Evolutionary conservation across 2,888 invertebrate genomes (phyloP), one percentile per base, ranked within the genome.

Genomic region (Philereme vetulata): DNA sequence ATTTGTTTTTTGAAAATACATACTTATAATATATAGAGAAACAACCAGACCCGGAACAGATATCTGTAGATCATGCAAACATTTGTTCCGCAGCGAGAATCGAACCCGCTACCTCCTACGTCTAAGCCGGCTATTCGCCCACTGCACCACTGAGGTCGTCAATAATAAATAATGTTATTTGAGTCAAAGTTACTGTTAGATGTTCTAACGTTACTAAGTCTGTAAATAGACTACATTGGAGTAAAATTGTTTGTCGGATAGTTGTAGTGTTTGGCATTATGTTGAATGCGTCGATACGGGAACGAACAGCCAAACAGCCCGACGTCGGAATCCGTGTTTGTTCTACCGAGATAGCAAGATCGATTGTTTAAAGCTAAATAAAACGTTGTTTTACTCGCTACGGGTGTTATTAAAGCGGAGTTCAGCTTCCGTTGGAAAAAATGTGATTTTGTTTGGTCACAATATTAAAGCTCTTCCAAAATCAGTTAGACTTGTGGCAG

Each of bases 221-320:
- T 46, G 44, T 48, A 51, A 52, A 61, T 64, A 64, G 47, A 54
- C 38, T 42, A 60, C 54, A 68, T 70, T 71, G 69, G 52, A 74
- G 61, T 66, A 70, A 70, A 74, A 70, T 65, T 68, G 68, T 71
- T 67, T 71, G 62, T 61, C 59, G 58, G 56, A 62, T 66, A 68
- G 68, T 67, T 68, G 67, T 62, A 49, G 21, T 49, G 47, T 54
- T 60, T 56, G 44, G 60, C 44, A 57, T 56, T 46, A 61, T 59
- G 59, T 56, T 69, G 60, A 46, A 61, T 52, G 53, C 57, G 67
- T 68, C 67, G 63, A 67, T 67, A 68, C 66, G 66, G 64, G 51
- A 60, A 49, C 56, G 51, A 56, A 60, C 21, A 52, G 55, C 48
- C 9, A 56, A 21, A 66, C 63, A 66, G 67, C 52, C 44, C 51